Evolutionary conservation across 2,113 vertebrate genomes (phyloP).

Genomic region (Nipponia nippon): DNA sequence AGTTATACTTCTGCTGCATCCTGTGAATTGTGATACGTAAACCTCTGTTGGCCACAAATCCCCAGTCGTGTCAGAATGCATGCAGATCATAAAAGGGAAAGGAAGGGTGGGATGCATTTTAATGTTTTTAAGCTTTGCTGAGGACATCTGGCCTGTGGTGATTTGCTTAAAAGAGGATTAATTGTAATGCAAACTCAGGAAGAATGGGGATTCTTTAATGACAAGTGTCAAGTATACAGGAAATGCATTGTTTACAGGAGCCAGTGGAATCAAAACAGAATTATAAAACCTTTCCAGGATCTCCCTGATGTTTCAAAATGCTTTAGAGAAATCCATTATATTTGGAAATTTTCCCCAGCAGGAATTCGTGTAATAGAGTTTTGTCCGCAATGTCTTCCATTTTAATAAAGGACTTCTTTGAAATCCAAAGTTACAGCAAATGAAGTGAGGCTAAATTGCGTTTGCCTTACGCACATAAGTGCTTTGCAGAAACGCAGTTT

Average conservation of each 20-base stretch:
- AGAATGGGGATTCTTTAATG: not conserved
- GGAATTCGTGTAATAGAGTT: not conserved
- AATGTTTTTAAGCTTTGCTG: conserved; percentile 16
- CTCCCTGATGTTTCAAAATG: not conserved
- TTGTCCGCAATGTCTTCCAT: not conserved
- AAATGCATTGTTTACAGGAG: not conserved
- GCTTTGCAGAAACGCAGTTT: not conserved
- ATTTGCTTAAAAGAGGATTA: conserved; percentile 57
- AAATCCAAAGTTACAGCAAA: not conserved
- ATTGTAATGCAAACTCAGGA: conserved; percentile 39
- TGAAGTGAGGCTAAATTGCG: not conserved
- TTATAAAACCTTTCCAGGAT: not conserved
- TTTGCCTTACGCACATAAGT: not conserved
- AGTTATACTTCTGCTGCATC: not conserved
- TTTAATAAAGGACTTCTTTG: not conserved
- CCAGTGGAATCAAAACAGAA: conserved; percentile 6
- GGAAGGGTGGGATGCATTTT: not conserved
- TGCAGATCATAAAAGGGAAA: not conserved
- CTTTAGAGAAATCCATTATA: not conserved
- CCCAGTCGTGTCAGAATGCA: not conserved
- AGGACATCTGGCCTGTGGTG: conserved; percentile 30
- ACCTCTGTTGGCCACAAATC: conserved; percentile 20
- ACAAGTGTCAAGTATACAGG: not conserved
- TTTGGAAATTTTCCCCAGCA: not conserved
- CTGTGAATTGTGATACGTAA: not conserved